Evolutionary conservation across 2,888 invertebrate genomes (phyloP).

Genomic region (Acronicta aceris): DNA sequence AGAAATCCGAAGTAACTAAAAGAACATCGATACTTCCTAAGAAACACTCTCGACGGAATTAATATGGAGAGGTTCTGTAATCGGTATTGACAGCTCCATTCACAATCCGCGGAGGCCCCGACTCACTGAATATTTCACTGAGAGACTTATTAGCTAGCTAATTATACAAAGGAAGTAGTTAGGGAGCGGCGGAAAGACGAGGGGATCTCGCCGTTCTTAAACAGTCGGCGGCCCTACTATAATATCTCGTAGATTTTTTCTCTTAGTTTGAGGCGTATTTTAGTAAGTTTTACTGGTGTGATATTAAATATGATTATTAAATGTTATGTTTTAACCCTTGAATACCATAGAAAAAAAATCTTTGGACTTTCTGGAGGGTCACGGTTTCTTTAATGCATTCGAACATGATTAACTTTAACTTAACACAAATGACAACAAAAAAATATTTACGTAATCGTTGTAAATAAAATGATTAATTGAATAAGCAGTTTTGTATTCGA

Average conservation of each 20-base stretch:
- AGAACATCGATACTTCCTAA: slow-evolving; percentile 41
- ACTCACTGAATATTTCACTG: slow-evolving; percentile 78
- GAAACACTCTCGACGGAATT: slow-evolving; percentile 58
- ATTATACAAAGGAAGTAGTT: slow-evolving; percentile 86
- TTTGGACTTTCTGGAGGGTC: no score
- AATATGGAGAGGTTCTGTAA: slow-evolving; percentile 67
- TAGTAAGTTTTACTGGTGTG: background rate
- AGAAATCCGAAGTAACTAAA: slow-evolving; percentile 23
- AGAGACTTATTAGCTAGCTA: slow-evolving; percentile 83
- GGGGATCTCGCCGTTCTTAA: slow-evolving; percentile 48
- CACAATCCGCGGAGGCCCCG: slow-evolving; percentile 60
- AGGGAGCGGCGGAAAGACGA: slow-evolving; percentile 64
- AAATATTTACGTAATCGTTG: no score
- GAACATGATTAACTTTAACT: no score
- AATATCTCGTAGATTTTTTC: slow-evolving; percentile 14
- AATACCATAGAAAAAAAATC: no score
- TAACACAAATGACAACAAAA: no score
- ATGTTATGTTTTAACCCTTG: no score
- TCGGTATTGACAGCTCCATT: slow-evolving; percentile 79
- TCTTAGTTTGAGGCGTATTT: slow-evolving; percentile 1
- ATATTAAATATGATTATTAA: no score
- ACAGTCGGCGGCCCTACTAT: slow-evolving; percentile 30
- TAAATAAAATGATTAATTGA: no score
- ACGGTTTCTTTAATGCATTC: no score
- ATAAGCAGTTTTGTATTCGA: no score